These are phyloP conservation scores for Acinonyx jubatus DNA, from an alignment of 2,113 vertebrate species.

Conservation along the genomic window DNA sequence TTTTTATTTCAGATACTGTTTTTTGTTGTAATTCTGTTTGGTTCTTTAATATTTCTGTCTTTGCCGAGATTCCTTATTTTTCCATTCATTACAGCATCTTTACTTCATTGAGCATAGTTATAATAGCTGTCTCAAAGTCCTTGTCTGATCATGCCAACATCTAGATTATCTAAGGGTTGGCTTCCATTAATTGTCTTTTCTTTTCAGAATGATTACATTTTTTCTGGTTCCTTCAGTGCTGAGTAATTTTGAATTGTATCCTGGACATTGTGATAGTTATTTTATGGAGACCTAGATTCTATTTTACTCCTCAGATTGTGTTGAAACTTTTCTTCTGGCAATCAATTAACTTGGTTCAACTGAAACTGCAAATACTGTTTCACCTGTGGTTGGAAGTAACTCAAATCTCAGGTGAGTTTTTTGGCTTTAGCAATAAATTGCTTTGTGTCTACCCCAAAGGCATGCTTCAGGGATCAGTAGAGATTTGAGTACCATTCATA, in stretches of 20 bases:
- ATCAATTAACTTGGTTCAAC: neutral
- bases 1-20: neutral
- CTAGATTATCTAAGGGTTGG: neutral
- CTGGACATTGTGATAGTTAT: neutral
- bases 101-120: neutral
- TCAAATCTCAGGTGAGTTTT: neutral
- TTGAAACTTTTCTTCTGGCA: neutral
- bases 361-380: neutral
- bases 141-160: neutral
- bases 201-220: neutral
- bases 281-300: neutral
- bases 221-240: neutral
- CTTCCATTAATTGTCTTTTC: neutral
- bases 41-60: neutral
- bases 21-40: neutral
- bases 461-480: neutral
- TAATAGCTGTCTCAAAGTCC: neutral
- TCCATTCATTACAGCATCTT: neutral
- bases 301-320: neutral
- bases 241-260: neutral
- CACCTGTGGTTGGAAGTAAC: neutral
- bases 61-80: neutral
- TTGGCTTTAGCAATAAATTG: neutral
- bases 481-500: neutral
- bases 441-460: neutral